Evolutionary conservation across 2,113 vertebrate species (phyloP).

Genomic region (Caracal caracal): DNA sequence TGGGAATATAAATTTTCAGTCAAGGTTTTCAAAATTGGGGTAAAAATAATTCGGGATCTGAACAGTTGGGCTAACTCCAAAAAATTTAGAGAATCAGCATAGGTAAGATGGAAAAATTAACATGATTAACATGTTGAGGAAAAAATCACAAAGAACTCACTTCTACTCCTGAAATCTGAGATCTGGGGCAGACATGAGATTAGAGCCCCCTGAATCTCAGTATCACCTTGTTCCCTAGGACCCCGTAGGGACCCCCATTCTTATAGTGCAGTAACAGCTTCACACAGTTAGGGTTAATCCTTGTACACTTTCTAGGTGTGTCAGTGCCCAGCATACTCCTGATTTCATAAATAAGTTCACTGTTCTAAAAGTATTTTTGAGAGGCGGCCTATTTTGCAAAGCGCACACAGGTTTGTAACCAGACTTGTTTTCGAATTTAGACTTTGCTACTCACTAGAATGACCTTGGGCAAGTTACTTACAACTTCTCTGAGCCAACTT

Average conservation of each 20-base stretch:
- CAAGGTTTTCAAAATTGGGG: neutral
- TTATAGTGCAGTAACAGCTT: neutral
- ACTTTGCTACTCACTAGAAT: neutral
- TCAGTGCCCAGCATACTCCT: neutral
- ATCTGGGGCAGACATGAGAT: neutral
- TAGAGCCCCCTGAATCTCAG: neutral
- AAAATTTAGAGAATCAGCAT: neutral
- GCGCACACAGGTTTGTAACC: neutral
- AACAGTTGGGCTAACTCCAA: neutral
- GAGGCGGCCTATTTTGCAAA: neutral
- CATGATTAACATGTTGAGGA: neutral
- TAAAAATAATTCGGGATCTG: slow-evolving; percentile 2
- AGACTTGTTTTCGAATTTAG: neutral
- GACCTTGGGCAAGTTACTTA: neutral
- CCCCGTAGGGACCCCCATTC: rapidly evolving
- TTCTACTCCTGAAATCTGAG: neutral
- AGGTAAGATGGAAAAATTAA: neutral
- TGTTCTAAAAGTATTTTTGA: neutral
- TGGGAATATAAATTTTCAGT: neutral
- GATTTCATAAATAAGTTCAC: neutral
- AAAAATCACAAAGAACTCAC: neutral
- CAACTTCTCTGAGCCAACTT: neutral
- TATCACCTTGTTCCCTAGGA: too few species aligned
- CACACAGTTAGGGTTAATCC: neutral
- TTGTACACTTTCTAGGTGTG: neutral